Base-by-base conservation (phyloP, 2,797 vertebrate genomes). In the Manis javanica region DNA sequence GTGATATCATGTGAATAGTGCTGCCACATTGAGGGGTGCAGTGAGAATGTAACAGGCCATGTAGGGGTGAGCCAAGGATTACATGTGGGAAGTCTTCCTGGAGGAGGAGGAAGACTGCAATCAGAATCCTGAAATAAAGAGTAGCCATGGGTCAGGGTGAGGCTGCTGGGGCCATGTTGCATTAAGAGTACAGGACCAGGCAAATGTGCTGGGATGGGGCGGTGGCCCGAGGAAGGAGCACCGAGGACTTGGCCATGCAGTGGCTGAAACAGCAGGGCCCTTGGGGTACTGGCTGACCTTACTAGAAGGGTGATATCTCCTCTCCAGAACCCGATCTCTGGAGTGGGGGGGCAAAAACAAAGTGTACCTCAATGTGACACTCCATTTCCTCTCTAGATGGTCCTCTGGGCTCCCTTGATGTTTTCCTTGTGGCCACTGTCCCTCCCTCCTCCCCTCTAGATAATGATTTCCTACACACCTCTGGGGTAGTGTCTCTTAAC, bases 71-170 rank as follows among this genome's bases (percentile, higher is more conserved):
- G 39, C 39, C 72, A 42, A 46, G 77, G n/a, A 75, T 66, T 34
- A 1, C 53, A n/a, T 26, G 37, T 75, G 86, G 90, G 86, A 88
- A 59, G 88, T 51, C 79, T 92, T 84, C 46, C 61, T 94, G 77
- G 53, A 95, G 53, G 39, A 96, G 71, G 75, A 74, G n/a, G 46
- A 46, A 46, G 71, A 9, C 31, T 24, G 12, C 8, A 39, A 59
- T 42, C 16, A 24, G 49, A 90, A 37, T 71, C 71, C 77, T 92
- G 61, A 88, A 81, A 57, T 23, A 46, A 71, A 77, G 64, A 75
- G 55, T 72, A 7, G 6, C 8, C 26, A 14, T n/a, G 21, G 69
- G 26, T 78, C 66, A 90, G 75, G 8, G 21, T 49, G 63, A 75
- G 18, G 55, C 89, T 81, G 39, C 49, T 42, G 23, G 37, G 66